A percentile compares a stretch with the other conserved stretches of the same genome.
Evolutionary conservation across 2,888 invertebrate genomes (phyloP).

Genomic region (Heteromurus nitidus): DNA sequence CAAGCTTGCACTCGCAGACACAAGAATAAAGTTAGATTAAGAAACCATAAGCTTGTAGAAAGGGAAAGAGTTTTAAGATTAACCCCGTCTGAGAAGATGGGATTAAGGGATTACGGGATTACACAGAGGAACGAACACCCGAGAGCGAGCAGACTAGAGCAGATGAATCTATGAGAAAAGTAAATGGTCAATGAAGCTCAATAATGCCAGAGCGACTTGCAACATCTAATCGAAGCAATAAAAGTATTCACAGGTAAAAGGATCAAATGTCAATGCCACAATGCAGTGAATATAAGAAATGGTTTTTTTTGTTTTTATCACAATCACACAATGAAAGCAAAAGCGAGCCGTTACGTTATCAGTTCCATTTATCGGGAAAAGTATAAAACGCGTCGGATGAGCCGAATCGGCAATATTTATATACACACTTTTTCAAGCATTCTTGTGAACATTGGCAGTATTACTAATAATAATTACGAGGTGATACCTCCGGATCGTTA

Average conservation of each 20-base stretch:
- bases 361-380: conserved; percentile 13
- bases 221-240: conserved; percentile 47
- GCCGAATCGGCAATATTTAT: no score
- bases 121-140: no score
- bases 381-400: no score
- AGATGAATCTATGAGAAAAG: no score
- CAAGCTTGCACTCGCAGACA: no score
- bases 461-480: conserved; percentile 45
- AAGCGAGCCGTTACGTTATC: conserved; percentile 58
- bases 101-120: no score
- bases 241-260: conserved; percentile 20
- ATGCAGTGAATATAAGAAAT: not conserved
- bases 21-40: no score
- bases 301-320: conserved; percentile 22
- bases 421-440: not conserved
- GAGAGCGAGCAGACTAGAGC: no score
- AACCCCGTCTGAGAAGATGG: no score
- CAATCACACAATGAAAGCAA: conserved; percentile 59
- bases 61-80: no score
- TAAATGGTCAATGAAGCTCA: no score
- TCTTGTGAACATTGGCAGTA: conserved; percentile 35
- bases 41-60: no score
- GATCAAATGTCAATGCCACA: conserved; percentile 45
- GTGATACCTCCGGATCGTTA: conserved; percentile 41
- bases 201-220: conserved; percentile 16